These are phyloP conservation scores for Chaunax sp. DNA, from an alignment of 2,797 vertebrate genomes.

Conservation along the genomic window DNA sequence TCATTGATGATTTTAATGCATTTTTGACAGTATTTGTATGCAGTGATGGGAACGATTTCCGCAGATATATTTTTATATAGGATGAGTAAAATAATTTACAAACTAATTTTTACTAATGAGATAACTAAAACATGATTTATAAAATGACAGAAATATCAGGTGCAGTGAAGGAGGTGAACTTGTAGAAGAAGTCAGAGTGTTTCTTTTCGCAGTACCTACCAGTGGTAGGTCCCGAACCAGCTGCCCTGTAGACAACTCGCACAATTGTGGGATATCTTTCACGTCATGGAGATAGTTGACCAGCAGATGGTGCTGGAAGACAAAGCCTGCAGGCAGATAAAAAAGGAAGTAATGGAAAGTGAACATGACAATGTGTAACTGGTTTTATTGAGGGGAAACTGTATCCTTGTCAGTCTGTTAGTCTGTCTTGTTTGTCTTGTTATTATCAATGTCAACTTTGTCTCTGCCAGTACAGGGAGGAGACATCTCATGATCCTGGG, in stretches of 20 bases:
- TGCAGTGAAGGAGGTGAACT: slow-evolving; percentile 84
- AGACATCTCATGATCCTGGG: not conserved
- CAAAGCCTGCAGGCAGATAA: slow-evolving; percentile 62
- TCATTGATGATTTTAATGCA: too few relatives aligned
- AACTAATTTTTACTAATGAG: too few relatives aligned
- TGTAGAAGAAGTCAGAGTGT: slow-evolving; percentile 83
- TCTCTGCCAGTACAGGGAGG: not conserved
- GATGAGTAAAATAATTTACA: not conserved
- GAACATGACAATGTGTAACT: not conserved
- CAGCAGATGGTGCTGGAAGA: slow-evolving; percentile 80
- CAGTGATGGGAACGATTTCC: too few relatives aligned
- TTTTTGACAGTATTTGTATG: too few relatives aligned
- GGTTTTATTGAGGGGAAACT: not conserved
- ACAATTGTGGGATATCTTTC: slow-evolving; percentile 83
- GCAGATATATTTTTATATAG: too few relatives aligned
- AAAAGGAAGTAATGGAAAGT: not conserved
- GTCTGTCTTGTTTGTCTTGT: not conserved
- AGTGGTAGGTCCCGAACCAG: slow-evolving; percentile 77
- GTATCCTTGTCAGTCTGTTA: not conserved
- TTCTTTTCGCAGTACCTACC: slow-evolving; percentile 86
- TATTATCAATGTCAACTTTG: not conserved
- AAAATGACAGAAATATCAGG: slow-evolving; percentile 65
- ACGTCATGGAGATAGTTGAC: slow-evolving; percentile 84
- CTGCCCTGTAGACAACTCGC: slow-evolving; percentile 67
- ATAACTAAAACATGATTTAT: not conserved